Conservation (phyloP, 2,888 invertebrate genomes). For the Caenorhabditis becei region DNA sequence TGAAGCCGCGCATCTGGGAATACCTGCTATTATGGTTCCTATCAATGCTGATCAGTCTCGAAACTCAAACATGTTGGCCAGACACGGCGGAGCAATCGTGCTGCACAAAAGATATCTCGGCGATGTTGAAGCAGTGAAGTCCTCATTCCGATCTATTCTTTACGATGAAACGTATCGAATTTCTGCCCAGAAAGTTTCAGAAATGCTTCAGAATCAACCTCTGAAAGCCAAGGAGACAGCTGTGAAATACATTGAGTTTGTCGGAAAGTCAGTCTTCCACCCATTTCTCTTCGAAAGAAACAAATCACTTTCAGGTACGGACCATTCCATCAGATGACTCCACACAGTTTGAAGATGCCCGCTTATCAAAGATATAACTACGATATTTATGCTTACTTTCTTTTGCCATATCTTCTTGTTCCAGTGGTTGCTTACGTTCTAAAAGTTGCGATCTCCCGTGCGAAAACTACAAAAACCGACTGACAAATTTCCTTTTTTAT, state of each 20-base stretch:
- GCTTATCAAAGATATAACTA: conserved; percentile 15
- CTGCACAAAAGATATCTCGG: neutral
- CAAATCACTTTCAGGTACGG: conserved; percentile 1
- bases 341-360: conserved; percentile 15
- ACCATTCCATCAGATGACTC: conserved; percentile 9
- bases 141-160: neutral
- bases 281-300: neutral
- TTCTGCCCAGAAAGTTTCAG: neutral
- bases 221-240: neutral
- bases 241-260: conserved; percentile 11
- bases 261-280: neutral
- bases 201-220: conserved; percentile 6
- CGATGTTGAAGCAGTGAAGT: neutral
- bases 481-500: too few species aligned
- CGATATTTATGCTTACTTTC: conserved; percentile 18
- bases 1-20: conserved; percentile 31
- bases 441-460: too few species aligned
- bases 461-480: too few species aligned
- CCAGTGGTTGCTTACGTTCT: neutral
- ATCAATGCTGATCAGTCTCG: neutral
- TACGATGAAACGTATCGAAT: neutral
- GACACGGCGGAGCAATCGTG: neutral
- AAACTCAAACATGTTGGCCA: neutral
- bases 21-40: conserved; percentile 24
- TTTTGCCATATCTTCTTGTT: neutral